Conservation (phyloP, 2,113 vertebrate species). For the Buteo buteo region DNA sequence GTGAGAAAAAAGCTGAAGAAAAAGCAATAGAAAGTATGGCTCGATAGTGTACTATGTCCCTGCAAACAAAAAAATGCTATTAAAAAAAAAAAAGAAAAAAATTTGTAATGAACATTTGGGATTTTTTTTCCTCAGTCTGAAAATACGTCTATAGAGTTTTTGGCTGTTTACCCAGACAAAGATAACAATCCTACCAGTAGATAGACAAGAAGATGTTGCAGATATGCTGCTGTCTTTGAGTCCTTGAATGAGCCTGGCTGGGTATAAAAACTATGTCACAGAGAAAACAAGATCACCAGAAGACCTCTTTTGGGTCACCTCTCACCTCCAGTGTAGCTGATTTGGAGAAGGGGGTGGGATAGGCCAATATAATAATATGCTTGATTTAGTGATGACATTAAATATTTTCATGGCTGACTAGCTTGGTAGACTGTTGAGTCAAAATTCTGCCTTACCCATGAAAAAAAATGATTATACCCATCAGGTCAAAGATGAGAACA, state of each 20-base stretch:
- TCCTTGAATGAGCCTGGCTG: not conserved
- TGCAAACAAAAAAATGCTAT: not conserved
- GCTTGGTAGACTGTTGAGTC: not conserved
- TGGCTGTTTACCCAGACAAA: not conserved
- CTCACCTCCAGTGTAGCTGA: not conserved
- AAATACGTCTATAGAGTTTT: not conserved
- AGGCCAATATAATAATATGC: not conserved
- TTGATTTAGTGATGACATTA: not conserved
- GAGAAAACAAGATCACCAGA: not conserved
- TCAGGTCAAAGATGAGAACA: not conserved
- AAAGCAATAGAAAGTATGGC: not conserved
- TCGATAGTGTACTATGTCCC: not conserved
- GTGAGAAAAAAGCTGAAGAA: not conserved
- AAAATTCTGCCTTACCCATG: not conserved
- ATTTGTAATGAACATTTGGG: not conserved
- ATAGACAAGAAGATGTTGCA: not conserved
- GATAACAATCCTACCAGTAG: not conserved
- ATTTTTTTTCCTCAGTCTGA: too few species aligned
- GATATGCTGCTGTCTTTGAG: not conserved
- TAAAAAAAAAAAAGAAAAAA: not conserved
- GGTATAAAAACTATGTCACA: not conserved
- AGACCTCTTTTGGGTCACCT: not conserved
- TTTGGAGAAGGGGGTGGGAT: fast-evolving
- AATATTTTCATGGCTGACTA: not conserved
- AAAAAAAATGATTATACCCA: not conserved